Evolutionary conservation across 2,113 vertebrate species (phyloP), one percentile per base, ranked within the genome.

Genomic region (Oryzias woworae): DNA sequence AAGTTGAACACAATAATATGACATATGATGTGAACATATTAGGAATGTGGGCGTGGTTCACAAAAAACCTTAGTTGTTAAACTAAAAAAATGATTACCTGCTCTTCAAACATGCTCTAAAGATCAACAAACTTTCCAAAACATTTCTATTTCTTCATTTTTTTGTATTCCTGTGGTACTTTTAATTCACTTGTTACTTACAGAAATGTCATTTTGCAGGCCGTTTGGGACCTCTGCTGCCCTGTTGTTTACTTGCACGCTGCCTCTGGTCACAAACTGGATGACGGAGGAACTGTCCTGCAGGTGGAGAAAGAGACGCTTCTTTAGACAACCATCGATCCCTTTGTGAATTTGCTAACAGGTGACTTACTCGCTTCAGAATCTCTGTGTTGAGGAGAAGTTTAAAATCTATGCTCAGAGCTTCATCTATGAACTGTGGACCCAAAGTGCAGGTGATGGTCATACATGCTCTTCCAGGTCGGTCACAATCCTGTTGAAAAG

Each of bases 281-380:
- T 95, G 69, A 99, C 94, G 0, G 97, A 99, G 2, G 95, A 96
- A 60, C 94, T 98, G 65, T 99, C 97, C 97, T 99, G 86, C 62
- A 41, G 58, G 76, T 6, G 6, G 2, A 51, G 13, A 73, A 47
- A 31, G 2, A 16, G 7, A 0, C 18, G 24, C 73, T 46, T 43
- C 6, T 48, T 44, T 45, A 12, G 22, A 3, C 45, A 54, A 47
- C 48, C 54, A 28, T 20, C 4, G 22, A 44, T 2, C 46, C 0
- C 5, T 51, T 1, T 4, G 23, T 20, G n/a, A 16, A 49, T 3
- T 18, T 18, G 3, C 2, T 22, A 15, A 57, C 41, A 1, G 2
- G 8, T 16, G 41, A 58, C 74, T 5, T 85, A 98, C 97, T 93
- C 92, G 96, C 67, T 98, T 98, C 45, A 99, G 65, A 71, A 98